Conservation (phyloP, 2,888 invertebrate genomes). For the Liodrosophila aerea region DNA sequence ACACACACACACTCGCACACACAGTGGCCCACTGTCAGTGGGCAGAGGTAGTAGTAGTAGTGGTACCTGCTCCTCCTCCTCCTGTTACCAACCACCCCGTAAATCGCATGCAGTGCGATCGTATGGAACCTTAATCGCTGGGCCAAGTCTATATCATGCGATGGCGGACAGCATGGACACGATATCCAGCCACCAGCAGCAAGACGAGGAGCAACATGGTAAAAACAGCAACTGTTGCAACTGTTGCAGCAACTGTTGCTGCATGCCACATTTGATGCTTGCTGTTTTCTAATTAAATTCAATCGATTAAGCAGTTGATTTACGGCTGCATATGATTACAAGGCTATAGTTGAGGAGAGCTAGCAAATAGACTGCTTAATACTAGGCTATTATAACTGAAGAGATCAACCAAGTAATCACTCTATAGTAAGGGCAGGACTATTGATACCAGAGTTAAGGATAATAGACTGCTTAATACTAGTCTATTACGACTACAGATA, state of each 20-base stretch:
- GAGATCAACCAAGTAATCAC: no score
- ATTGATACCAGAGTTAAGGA: no score
- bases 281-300: constrained; percentile 79
- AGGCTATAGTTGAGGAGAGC: constrained; percentile 16
- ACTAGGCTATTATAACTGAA: no score
- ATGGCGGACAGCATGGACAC: constrained; percentile 45
- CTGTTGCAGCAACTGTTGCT: constrained; percentile 28
- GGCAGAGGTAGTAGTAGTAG: no score
- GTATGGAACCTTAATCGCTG: constrained; percentile 64
- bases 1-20: constrained; percentile 32
- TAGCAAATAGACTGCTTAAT: no score
- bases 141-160: constrained; percentile 54
- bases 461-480: no score
- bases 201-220: constrained; percentile 33
- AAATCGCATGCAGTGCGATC: constrained; percentile 64
- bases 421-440: no score
- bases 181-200: constrained; percentile 26
- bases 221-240: constrained; percentile 15
- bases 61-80: neutral
- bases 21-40: constrained; percentile 33
- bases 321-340: constrained; percentile 64
- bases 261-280: constrained; percentile 56
- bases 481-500: no score
- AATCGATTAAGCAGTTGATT: constrained; percentile 80
- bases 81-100: no score